Conservation (phyloP, 2,113 vertebrate genomes). For the Elachura formosa region DNA sequence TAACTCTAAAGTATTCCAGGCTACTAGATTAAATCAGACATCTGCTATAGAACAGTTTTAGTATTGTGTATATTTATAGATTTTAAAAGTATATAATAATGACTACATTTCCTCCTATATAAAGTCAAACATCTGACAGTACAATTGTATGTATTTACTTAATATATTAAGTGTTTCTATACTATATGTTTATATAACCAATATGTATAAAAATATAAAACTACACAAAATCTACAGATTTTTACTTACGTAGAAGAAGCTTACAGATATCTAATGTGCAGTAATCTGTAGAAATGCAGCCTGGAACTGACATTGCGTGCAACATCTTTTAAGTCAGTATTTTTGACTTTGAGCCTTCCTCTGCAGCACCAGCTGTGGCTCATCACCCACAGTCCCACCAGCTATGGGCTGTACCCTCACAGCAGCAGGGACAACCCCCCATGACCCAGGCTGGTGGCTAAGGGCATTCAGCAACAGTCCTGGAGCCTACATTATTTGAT, state of each 20-base stretch:
- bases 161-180: neutral
- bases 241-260: neutral
- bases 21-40: neutral
- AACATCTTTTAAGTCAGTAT: neutral
- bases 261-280: neutral
- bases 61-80: neutral
- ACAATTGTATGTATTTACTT: neutral
- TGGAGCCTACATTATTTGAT: neutral
- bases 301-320: neutral
- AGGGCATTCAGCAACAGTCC: neutral
- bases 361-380: neutral
- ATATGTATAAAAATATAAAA: neutral
- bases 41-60: neutral
- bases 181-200: neutral
- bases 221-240: neutral
- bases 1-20: neutral
- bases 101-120: neutral
- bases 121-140: neutral
- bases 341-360: neutral
- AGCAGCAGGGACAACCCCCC: neutral
- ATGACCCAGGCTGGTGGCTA: neutral
- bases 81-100: neutral
- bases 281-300: neutral
- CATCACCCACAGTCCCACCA: accelerated
- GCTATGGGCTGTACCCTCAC: accelerated